Base-by-base conservation (phyloP, 2,113 vertebrate genomes). In the Malurus elegans region DNA sequence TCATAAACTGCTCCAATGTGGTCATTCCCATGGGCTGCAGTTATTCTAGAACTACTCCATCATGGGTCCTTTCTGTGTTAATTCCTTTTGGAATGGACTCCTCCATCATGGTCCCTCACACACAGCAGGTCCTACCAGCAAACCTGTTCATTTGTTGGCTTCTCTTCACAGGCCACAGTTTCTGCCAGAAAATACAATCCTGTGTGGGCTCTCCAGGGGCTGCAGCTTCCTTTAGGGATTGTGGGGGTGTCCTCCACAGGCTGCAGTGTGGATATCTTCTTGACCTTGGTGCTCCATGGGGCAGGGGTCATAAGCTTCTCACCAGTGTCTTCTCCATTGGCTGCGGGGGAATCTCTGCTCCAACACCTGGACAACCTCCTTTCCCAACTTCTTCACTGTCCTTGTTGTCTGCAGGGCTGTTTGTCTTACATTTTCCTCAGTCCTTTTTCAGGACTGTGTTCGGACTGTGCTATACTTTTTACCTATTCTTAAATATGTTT, bases 71-170 rank as follows among this genome's bases (percentile, higher is more conserved):
- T 48, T 54, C 38, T 25, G 6, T 17, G 23, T 28, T 53, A 32
- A n/a, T 38, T 32, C 24, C 14, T 36, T 72, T 31, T 47, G 60
- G 44, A 82, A 47, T 4, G 7, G 24, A 69, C 11, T 28, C 6
- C 13, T 79, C 34, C 44, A 25, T 6, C 1, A 2, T 8, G 5
- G 28, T 50, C 5, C 10, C 6, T 19, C 15, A 53, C 0, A 0
- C 17, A 5, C 53, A 28, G 32, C 23, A 31, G 9, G 38, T 94
- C 20, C 12, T 7, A 13, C 3, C 12, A 57, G 42, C 13, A 76
- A 67, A n/a, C 9, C 8, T 44, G 6, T 14, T 72, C 36, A 12
- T 26, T 5, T 34, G 25, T 10, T 5, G 2, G 4, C 7, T 40
- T 9, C 13, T 36, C 14, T 78, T 32, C 24, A 12, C 0, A 1